Conservation (phyloP, 2,113 vertebrate genomes). For the Myrmecophaga tridactyla region DNA sequence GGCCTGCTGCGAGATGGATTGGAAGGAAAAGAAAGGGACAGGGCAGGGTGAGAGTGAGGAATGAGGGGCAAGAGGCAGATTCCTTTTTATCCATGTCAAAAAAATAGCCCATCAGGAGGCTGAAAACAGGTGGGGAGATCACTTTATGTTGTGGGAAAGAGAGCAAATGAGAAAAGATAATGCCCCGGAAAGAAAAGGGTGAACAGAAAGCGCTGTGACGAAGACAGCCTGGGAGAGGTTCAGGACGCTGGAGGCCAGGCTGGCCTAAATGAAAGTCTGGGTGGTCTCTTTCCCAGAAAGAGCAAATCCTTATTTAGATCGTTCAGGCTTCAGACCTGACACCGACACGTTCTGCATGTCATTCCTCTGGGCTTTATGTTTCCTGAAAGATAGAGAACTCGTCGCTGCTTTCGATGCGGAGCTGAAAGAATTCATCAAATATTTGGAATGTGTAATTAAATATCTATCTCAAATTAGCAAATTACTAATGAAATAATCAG, state of each 20-base stretch:
- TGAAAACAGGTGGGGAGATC: neutral
- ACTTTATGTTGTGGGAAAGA: conserved; percentile 51
- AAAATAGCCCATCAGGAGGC: conserved; percentile 25
- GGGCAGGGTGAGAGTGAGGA: neutral
- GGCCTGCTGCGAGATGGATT: neutral
- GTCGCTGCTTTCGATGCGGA: neutral
- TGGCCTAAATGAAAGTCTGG: neutral
- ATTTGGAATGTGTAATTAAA: conserved; percentile 80
- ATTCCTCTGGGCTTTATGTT: neutral
- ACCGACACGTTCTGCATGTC: fast-evolving
- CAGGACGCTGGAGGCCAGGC: neutral
- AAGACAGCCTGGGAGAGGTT: neutral
- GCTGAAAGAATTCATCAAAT: conserved; percentile 72
- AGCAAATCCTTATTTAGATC: neutral
- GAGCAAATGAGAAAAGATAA: conserved; percentile 47
- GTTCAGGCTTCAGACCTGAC: neutral
- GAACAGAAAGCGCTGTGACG: neutral
- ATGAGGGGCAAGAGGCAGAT: neutral
- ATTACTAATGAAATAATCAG: conserved; percentile 80
- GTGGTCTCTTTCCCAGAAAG: neutral
- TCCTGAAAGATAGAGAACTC: neutral
- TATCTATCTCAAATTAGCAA: conserved; percentile 79
- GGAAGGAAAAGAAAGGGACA: neutral
- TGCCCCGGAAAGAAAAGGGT: neutral
- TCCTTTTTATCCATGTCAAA: conserved; percentile 22